Evolutionary conservation across 1,140 invertebrate species (phyloP), one percentile per base, ranked within the genome.

Genomic region (Drosophila nigromelanica): DNA sequence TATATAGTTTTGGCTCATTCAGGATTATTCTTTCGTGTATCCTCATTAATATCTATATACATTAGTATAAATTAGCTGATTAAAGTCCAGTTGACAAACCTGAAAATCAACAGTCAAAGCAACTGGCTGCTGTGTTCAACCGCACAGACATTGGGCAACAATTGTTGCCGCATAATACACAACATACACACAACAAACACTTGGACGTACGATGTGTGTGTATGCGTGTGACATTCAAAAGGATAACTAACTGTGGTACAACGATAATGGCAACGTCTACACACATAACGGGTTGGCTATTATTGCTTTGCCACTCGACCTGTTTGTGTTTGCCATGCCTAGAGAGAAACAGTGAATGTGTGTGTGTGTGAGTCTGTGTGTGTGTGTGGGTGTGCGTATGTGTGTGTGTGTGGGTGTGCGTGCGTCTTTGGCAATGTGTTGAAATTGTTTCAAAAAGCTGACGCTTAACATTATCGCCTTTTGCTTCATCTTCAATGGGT

Each of bases 401-500:
- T 27, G 39, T 62, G 18, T 54, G 58, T 45, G 33, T 52, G 45
- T 39, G 37, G 15, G 27, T 40, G 35, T 60, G 24, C 59, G 42
- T 68, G 40, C 21, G 35, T 61, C 40, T 47, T 7, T 48, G 50
- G 45, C 51, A 50, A 62, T 68, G 71, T 68, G 70, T 69, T 77
- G 70, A 77, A 73, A 77, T 77, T 77, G 70, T 77, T 77, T 73
- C 70, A 73, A 73, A 73, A 73, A 69, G 74, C 74, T 73, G 70
- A 77, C 58, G 70, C 63, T 73, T 77, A 68, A 73, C 54, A 77
- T 77, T 77, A 77, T 73, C 74, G 74, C 59, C 70, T 73, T 63
- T 54, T 73, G 74, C 70, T 51, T 64, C 63, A 73, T 63, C 54
- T 62, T 76, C 62, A 63, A 73, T 73, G 63, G 39, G 55, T 11